Base-by-base conservation (phyloP, 1,140 invertebrate species). In the Drosophila leontia region DNA sequence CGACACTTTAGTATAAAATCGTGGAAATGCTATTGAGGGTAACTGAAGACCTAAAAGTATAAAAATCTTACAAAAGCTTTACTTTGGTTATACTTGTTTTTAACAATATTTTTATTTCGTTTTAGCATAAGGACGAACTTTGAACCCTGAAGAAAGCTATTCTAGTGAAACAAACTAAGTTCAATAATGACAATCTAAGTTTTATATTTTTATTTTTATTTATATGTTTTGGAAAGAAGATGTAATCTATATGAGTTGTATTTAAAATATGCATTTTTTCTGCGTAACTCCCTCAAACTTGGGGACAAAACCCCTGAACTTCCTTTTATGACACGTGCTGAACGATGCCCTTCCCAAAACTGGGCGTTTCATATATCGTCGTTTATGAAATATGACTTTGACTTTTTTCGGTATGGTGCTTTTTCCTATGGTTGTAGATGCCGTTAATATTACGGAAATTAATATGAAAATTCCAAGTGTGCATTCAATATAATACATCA, bases 401-500 rank as follows among this genome's bases (percentile, higher is more conserved):
- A 37, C n/a, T 19, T 35, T 50, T 68, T 29, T 29, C 26, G 5
- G 26, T 45, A 26, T 13, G 34, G 51, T 13, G n/a, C 61, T 35
- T 55, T 47, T 55, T 17, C 41, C 37, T 47, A 15, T 70, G 37
- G 47, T 15, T 62, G 57, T 39, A 41, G 17, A 44, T 55, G 85
- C 85, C 84, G 90, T 88, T 88, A 90, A 84, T 88, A 88, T 90
- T 64, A 56, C 75, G 17, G 68, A 85, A 90, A 90, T 90, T 90
- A 90, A 90, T 90, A 90, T 90, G 78, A 90, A 90, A 90, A 90
- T 90, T 90, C 85, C 85, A 79, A 85, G 85, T 90, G 85, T 90
- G 82, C 85, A 85, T 74, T 80, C 65, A 42, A 71, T 50, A 79
- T 82, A 90, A 90, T 88, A 90, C 85, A 88, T 88, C 85, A 88